These are phyloP conservation scores for Passer montanus DNA, from an alignment of 2,113 vertebrate species.

Conservation along the genomic window DNA sequence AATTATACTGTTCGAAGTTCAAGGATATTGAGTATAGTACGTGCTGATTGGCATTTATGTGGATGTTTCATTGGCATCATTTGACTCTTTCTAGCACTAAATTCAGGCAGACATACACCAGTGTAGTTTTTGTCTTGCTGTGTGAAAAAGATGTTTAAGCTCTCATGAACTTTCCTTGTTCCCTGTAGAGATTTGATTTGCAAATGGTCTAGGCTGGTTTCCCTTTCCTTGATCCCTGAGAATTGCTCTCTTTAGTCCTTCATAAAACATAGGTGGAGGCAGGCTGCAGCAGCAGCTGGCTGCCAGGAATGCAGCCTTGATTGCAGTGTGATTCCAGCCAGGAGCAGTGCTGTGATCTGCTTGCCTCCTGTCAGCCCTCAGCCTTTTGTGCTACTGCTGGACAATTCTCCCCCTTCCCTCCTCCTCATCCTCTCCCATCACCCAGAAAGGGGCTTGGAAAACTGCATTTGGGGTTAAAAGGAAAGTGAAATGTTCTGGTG, in stretches of 20 bases:
- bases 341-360: background rate
- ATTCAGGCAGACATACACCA: background rate
- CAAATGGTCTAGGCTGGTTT: background rate
- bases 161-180: background rate
- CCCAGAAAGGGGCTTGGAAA: background rate
- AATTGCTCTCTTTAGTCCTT: background rate
- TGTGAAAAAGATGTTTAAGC: background rate
- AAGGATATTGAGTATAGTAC: background rate
- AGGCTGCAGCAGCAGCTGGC: background rate
- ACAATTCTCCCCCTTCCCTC: background rate
- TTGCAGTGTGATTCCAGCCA: background rate
- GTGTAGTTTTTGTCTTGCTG: background rate
- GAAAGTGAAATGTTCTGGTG: background rate
- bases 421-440: background rate
- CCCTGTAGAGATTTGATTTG: background rate
- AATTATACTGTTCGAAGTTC: slow-evolving; percentile 8
- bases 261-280: background rate
- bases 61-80: background rate
- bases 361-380: background rate
- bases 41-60: background rate
- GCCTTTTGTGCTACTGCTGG: background rate
- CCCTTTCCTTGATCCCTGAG: background rate
- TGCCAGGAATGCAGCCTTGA: background rate
- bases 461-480: background rate
- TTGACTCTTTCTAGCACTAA: background rate